phyloP scores from a whole-genome alignment of 2,797 vertebrate genomes.

The Coluber constrictor region DNA sequence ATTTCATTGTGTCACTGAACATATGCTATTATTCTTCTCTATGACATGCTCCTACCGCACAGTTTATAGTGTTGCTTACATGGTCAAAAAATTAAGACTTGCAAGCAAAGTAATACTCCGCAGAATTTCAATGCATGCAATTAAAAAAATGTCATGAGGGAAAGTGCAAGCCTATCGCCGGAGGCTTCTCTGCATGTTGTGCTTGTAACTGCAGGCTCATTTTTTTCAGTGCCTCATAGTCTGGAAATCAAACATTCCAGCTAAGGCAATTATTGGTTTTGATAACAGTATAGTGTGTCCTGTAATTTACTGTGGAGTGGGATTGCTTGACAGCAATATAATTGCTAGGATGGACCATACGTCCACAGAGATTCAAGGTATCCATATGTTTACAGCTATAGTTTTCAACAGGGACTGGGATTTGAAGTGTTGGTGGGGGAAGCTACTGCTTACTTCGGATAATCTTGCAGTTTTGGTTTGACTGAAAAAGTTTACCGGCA shows the following conservation, averaged over 20 bases:
- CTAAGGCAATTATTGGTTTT: neutral
- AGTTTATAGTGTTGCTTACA: slow-evolving; percentile 18
- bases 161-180: neutral
- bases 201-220: neutral
- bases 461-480: neutral
- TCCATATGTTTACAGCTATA: slow-evolving; percentile 6
- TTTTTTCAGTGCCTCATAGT: rapidly evolving
- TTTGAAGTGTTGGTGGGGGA: neutral
- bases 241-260: neutral
- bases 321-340: slow-evolving; percentile 21
- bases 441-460: neutral
- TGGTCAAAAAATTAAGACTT: slow-evolving; percentile 31
- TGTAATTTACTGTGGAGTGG: slow-evolving; percentile 28
- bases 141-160: neutral
- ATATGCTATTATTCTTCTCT: neutral
- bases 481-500: neutral
- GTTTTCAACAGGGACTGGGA: neutral
- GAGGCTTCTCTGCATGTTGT: neutral
- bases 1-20: neutral
- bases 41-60: neutral
- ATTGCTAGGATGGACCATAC: slow-evolving; percentile 23
- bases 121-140: neutral
- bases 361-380: neutral
- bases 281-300: neutral
- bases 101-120: neutral